Conservation (phyloP, 1,140 invertebrate genomes). For the Trachelipus rathkii region DNA sequence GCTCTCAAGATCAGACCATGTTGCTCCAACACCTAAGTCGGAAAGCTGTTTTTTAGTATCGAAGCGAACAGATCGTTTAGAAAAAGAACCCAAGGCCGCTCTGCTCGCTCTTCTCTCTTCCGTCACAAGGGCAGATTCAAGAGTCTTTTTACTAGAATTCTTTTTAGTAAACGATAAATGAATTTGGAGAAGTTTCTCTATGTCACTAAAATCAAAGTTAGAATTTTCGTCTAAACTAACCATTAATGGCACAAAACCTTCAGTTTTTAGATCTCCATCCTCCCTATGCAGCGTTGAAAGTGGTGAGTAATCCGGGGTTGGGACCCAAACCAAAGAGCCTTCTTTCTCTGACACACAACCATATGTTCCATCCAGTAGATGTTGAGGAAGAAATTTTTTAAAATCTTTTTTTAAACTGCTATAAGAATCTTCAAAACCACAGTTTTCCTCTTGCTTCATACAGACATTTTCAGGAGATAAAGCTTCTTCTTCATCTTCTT, state of each 20-base stretch:
- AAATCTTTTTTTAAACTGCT: too few species aligned
- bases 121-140: background rate
- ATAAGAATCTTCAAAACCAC: background rate
- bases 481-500: background rate
- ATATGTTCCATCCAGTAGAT: background rate
- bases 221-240: slow-evolving; percentile 4
- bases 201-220: slow-evolving; percentile 37
- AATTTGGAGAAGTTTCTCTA: slow-evolving; percentile 35
- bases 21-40: slow-evolving; percentile 26
- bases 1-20: slow-evolving; percentile 49
- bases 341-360: background rate
- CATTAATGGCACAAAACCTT: background rate
- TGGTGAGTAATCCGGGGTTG: slow-evolving; percentile 44
- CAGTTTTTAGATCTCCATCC: background rate
- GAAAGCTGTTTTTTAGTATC: slow-evolving; percentile 34
- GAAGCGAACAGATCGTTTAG: slow-evolving; percentile 35
- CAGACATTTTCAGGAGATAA: background rate
- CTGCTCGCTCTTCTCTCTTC: background rate
- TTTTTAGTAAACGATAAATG: slow-evolving; percentile 29
- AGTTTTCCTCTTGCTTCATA: slow-evolving; percentile 23
- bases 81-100: background rate
- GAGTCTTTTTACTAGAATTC: slow-evolving; percentile 16
- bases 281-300: slow-evolving; percentile 35
- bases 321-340: slow-evolving; percentile 25
- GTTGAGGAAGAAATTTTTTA: too few species aligned